Evolutionary conservation across 2,888 invertebrate species (phyloP), one percentile per base, ranked within the genome.

Genomic region (Clepsis dumicolana): DNA sequence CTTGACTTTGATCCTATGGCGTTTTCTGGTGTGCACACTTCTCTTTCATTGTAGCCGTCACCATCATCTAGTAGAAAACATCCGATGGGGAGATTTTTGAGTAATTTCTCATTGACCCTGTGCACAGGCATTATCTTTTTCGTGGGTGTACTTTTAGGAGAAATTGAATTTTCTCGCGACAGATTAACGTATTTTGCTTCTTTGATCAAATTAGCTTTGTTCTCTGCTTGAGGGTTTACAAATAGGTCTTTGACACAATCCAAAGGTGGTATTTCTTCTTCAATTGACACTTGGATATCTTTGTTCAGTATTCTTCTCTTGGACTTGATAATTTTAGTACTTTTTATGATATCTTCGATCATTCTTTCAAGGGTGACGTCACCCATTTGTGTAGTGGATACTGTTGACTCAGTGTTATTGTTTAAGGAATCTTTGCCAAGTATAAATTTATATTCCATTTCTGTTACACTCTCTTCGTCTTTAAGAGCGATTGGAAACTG

Each of bases 331-430:
- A 93, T 92, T 77, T 93, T 92, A 0, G 94, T 94, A 71, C 94
- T 94, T 73, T 95, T 95, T 71, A 95, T 90, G 64, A 95, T 94
- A 70, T 94, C 95, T 77, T 95, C 94, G 52, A 95, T 95, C 87
- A 95, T 94, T 83, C 89, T 93, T 77, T 95, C 95, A 53, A 95
- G 82, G 12, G 94, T 94, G 0, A 90, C 77, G 75, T 94, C 94
- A 2, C 94, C 94, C 94, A 94, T 94, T 84, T 93, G 90, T 3
- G 94, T 93, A 18, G 94, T 94, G 0, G 94, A 93, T 27, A 93
- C 89, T 8, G 94, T 92, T 12, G 93, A 91, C 72, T 88, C 91
- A 1, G 91, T 85, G 50, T 86, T 84, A 74, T 87, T 89, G 2
- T 78, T 80, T 27, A 84, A 72, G 25, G 89, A 88, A 70, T 91